phyloP scores from a whole-genome alignment of 2,797 vertebrate species.

The Acrocephalus scirpaceus region DNA sequence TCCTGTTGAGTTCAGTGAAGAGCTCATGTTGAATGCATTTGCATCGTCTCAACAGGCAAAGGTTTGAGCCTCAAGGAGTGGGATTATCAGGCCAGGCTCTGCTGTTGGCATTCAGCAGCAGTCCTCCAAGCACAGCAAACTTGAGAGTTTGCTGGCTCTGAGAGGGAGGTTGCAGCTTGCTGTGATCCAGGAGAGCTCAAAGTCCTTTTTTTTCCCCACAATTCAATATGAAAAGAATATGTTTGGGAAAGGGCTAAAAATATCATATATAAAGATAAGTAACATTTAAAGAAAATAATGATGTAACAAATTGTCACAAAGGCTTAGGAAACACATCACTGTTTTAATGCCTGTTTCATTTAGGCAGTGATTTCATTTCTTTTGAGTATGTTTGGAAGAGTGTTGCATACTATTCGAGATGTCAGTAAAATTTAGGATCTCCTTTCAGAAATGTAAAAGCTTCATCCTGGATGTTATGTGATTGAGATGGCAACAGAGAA shows the following conservation, averaged over 20 bases:
- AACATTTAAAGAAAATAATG: constrained; percentile 13
- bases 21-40: neutral
- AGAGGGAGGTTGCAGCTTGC: neutral
- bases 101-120: neutral
- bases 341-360: neutral
- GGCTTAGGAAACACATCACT: neutral
- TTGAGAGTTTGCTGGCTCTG: neutral
- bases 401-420: neutral
- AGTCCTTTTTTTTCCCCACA: neutral
- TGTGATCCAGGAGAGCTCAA: neutral
- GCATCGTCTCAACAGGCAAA: neutral
- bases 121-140: neutral
- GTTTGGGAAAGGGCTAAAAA: neutral
- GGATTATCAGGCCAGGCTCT: neutral
- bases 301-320: neutral
- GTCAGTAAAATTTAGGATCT: neutral
- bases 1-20: neutral
- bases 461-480: neutral
- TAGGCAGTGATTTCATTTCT: neutral
- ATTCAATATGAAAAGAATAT: neutral
- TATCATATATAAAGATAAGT: constrained; percentile 15
- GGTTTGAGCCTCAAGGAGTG: neutral
- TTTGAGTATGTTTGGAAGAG: neutral
- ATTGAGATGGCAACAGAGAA: neutral
- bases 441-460: neutral